Conservation (phyloP, 2,113 vertebrate genomes). For the Ophthalmolycus amberensis region DNA sequence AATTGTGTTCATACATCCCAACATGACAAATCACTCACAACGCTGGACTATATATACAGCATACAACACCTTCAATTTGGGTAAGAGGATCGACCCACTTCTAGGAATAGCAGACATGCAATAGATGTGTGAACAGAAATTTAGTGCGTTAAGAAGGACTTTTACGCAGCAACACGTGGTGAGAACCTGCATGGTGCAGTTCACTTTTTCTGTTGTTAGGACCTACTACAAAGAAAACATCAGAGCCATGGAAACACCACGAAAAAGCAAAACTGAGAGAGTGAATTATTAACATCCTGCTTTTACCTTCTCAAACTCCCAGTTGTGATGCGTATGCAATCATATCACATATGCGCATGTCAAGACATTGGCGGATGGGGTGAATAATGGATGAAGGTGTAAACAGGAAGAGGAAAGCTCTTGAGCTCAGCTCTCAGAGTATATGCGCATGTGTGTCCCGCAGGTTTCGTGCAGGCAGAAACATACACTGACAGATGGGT, state of each 20-base stretch:
- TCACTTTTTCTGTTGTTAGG: slow-evolving; percentile 13
- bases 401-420: slow-evolving; percentile 78
- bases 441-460: slow-evolving; percentile 49
- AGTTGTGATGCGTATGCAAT: slow-evolving; percentile 39
- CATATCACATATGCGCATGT: slow-evolving; percentile 62
- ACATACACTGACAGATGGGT: slow-evolving; percentile 71
- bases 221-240: slow-evolving; percentile 24
- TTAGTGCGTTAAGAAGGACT: not conserved
- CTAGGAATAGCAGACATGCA: not conserved
- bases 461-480: slow-evolving; percentile 65
- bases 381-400: slow-evolving; percentile 81
- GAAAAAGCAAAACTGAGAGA: slow-evolving; percentile 36
- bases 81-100: not conserved
- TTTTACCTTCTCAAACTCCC: slow-evolving; percentile 59
- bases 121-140: not conserved
- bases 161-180: slow-evolving; percentile 28
- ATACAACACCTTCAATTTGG: not conserved
- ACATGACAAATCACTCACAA: not conserved
- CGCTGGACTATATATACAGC: not conserved
- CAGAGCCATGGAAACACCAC: slow-evolving; percentile 34
- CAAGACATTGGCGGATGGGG: slow-evolving; percentile 69
- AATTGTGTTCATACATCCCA: not conserved
- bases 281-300: slow-evolving; percentile 70
- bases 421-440: slow-evolving; percentile 49
- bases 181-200: not conserved